These are phyloP conservation scores for Climacteris rufus DNA, from an alignment of 2,113 vertebrate genomes.

Conservation along the genomic window DNA sequence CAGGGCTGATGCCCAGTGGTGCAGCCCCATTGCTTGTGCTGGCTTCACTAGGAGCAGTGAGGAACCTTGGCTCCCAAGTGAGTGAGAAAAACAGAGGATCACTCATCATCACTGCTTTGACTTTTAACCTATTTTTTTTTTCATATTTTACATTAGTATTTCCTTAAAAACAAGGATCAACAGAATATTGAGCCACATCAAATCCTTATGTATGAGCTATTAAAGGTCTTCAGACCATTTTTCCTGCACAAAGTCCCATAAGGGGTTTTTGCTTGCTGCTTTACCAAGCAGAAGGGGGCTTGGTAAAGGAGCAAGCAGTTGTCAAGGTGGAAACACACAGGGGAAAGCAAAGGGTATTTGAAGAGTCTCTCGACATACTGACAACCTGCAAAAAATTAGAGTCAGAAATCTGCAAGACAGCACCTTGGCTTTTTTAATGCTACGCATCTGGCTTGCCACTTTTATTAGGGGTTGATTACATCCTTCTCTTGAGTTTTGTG, in stretches of 20 bases:
- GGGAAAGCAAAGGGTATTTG: background rate
- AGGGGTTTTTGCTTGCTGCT: background rate
- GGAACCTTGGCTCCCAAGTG: background rate
- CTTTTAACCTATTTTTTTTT: background rate
- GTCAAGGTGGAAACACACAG: background rate
- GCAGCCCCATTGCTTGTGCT: fast-evolving
- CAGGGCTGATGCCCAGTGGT: fast-evolving
- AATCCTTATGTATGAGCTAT: background rate
- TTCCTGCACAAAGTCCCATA: background rate
- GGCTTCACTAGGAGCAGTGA: background rate
- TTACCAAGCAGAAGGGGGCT: background rate
- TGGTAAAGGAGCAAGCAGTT: too few species aligned
- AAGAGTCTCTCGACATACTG: fast-evolving
- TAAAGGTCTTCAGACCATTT: background rate
- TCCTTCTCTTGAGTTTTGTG: background rate
- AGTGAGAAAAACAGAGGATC: background rate
- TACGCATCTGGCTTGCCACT: background rate
- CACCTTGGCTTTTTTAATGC: background rate
- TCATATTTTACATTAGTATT: background rate
- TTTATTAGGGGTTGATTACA: background rate
- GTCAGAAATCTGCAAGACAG: background rate
- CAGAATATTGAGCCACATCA: background rate
- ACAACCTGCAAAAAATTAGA: background rate
- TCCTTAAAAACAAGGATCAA: background rate
- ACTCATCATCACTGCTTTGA: background rate